A percentile compares a stretch with the other conserved stretches of the same genome.
Evolutionary conservation across 1,140 invertebrate genomes (phyloP).

Genomic region (Melipona quadrifasciata): DNA sequence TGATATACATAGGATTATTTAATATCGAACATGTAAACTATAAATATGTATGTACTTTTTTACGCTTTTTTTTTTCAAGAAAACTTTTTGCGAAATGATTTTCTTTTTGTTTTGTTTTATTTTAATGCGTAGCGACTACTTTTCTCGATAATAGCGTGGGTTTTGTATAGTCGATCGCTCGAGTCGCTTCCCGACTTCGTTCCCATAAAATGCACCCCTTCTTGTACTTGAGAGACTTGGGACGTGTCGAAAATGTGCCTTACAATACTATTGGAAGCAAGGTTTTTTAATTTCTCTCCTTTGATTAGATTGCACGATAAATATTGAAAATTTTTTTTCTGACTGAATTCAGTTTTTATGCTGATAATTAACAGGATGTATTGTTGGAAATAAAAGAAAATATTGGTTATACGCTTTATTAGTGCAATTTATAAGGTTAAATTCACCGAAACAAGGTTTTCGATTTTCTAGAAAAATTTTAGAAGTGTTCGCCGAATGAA

Average conservation of each 20-base stretch:
- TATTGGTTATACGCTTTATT: constrained; percentile 27
- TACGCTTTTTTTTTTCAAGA: constrained; percentile 27
- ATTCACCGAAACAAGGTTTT: constrained; percentile 17
- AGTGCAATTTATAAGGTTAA: constrained; percentile 56
- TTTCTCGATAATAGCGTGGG: constrained; percentile 43
- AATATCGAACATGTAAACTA: constrained; percentile 8
- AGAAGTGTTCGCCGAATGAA: constrained; percentile 3
- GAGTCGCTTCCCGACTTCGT: constrained; percentile 59
- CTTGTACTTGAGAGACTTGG: constrained; percentile 51
- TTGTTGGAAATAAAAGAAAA: constrained; percentile 4
- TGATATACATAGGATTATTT: background rate
- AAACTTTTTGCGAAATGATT: background rate
- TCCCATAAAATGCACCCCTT: constrained; percentile 32
- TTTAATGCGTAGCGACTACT: constrained; percentile 38
- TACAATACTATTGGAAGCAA: constrained; percentile 66
- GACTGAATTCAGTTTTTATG: constrained; percentile 10
- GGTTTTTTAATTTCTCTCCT: constrained; percentile 15
- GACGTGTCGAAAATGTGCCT: constrained; percentile 72
- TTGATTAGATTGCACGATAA: background rate
- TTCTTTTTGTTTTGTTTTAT: background rate
- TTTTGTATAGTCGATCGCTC: constrained; percentile 37
- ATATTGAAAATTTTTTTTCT: background rate
- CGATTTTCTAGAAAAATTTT: constrained; percentile 30
- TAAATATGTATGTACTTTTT: constrained; percentile 36
- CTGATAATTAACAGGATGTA: constrained; percentile 9